phyloP scores from a whole-genome alignment of 2,797 vertebrate genomes.

The Tadarida brasiliensis region DNA sequence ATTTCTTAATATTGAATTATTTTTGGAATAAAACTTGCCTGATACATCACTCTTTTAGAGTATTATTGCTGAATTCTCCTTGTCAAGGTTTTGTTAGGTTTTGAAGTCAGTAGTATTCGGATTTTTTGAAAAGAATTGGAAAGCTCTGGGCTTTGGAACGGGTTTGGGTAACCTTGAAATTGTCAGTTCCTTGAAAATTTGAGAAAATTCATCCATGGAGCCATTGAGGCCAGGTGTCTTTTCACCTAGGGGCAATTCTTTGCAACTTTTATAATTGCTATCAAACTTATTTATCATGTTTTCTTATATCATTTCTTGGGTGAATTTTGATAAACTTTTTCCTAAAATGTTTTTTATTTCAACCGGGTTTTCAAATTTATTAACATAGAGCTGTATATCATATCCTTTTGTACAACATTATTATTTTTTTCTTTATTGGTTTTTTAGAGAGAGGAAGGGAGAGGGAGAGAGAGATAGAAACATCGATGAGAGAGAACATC shows the following conservation, averaged over 20 bases:
- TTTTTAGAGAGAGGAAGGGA: too few species aligned
- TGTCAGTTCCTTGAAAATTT: background rate
- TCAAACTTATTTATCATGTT: background rate
- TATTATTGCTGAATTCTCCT: background rate
- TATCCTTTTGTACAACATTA: background rate
- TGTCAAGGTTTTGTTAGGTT: slow-evolving; percentile 12
- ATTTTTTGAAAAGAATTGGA: background rate
- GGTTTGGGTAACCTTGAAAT: background rate
- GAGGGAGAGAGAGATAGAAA: too few species aligned
- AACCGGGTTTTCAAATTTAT: background rate
- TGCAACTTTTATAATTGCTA: background rate
- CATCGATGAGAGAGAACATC: too few species aligned
- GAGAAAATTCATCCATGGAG: background rate
- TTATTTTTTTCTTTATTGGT: too few species aligned
- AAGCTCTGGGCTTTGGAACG: background rate
- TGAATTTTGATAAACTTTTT: slow-evolving; percentile 18
- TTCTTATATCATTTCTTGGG: background rate
- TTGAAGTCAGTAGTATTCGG: background rate
- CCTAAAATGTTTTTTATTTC: background rate
- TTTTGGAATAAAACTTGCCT: slow-evolving; percentile 3
- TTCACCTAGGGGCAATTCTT: background rate
- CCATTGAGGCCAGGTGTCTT: background rate
- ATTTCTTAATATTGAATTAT: slow-evolving; percentile 29
- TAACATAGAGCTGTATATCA: background rate
- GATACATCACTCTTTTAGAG: background rate